A percentile compares a stretch with the other conserved stretches of the same genome.
phyloP scores from a whole-genome alignment of 2,888 invertebrate genomes.

The Ceratothoa steindachneri region DNA sequence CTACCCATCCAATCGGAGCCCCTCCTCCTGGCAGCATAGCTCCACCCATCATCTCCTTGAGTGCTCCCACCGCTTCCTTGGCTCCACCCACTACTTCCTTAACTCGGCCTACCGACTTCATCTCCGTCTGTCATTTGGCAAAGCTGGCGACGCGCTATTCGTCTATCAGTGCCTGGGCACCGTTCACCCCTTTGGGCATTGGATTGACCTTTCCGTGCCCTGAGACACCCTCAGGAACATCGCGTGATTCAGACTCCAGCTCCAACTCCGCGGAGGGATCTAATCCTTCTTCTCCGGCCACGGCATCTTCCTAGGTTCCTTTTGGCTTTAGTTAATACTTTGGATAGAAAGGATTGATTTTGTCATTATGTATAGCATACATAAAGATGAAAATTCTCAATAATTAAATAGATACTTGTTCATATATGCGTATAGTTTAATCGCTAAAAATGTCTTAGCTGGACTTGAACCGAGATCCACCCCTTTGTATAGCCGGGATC shows the following conservation, averaged over 20 bases:
- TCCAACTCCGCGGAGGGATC: neutral
- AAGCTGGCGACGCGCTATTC: neutral
- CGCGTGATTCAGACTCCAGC: neutral
- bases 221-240: neutral
- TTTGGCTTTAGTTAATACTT: neutral
- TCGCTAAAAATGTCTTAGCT: too few relatives aligned
- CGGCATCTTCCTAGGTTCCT: neutral
- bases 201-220: neutral
- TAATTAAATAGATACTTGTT: too few relatives aligned
- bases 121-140: neutral
- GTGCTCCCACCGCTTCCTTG: neutral
- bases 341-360: neutral
- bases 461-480: too few relatives aligned
- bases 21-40: neutral
- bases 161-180: neutral
- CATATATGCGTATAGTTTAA: too few relatives aligned
- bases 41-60: neutral
- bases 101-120: neutral
- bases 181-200: neutral
- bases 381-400: too few relatives aligned
- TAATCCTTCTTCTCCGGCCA: neutral
- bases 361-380: too few relatives aligned
- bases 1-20: neutral
- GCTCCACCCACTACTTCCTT: neutral
- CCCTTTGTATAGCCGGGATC: too few relatives aligned